phyloP scores from a whole-genome alignment of 2,888 invertebrate species.

The Drosophila recens region DNA sequence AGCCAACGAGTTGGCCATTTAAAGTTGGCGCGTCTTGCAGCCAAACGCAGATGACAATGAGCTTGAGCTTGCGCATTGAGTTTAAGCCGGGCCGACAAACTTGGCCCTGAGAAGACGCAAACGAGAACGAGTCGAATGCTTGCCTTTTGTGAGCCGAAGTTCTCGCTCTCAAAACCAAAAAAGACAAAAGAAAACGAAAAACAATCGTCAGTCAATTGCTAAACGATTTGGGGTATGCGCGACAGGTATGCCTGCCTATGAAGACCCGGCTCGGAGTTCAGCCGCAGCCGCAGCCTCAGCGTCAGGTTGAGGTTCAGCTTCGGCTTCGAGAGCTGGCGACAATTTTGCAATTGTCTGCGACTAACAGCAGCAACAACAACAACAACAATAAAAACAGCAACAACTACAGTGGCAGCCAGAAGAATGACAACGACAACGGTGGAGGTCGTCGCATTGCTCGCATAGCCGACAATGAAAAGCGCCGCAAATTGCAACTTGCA shows the following conservation, averaged over 20 bases:
- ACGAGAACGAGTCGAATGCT: constrained; percentile 38
- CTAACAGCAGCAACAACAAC: constrained; percentile 19
- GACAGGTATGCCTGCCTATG: constrained; percentile 79
- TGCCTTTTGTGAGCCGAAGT: constrained; percentile 58
- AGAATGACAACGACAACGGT: constrained; percentile 59
- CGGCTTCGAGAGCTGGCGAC: constrained; percentile 73
- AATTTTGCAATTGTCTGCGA: constrained; percentile 79
- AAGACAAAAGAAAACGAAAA: constrained; percentile 35
- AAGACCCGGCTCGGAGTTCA: constrained; percentile 32
- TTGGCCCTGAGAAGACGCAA: constrained; percentile 46
- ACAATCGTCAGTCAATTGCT: constrained; percentile 79
- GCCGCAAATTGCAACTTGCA: constrained; percentile 64
- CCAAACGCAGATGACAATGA: constrained; percentile 58
- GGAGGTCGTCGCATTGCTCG: constrained; percentile 76
- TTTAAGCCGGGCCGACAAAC: constrained; percentile 36
- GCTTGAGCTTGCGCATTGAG: constrained; percentile 28
- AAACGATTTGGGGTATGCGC: constrained; percentile 79
- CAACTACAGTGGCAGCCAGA: background rate
- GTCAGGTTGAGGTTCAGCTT: constrained; percentile 25
- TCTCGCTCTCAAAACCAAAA: constrained; percentile 7
- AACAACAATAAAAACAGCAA: background rate
- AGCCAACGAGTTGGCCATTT: constrained; percentile 26
- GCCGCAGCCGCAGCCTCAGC: constrained; percentile 17
- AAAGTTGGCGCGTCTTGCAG: constrained; percentile 23
- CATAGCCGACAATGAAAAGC: constrained; percentile 78